Conservation (phyloP, 1,140 invertebrate genomes). For the Drosophila sproati region DNA sequence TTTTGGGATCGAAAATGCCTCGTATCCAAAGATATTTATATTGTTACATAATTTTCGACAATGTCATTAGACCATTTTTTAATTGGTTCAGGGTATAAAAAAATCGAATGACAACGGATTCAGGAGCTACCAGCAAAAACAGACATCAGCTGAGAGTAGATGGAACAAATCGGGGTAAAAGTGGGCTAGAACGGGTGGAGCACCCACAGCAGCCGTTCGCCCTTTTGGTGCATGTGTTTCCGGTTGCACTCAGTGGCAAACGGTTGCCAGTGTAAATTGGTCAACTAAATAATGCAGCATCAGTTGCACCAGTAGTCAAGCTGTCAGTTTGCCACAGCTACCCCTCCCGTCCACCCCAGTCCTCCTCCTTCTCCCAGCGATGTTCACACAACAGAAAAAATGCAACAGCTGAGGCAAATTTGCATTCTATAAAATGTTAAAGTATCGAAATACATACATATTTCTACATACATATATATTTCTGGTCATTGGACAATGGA, state of each 20-base stretch:
- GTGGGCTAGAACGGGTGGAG: background rate
- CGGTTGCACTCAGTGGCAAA: slow-evolving; percentile 79
- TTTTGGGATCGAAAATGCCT: background rate
- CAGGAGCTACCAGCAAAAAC: slow-evolving; percentile 3
- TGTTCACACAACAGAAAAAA: slow-evolving; percentile 1
- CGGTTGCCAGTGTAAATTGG: slow-evolving; percentile 77
- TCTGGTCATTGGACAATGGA: too few species aligned
- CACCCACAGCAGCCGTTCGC: slow-evolving; percentile 15
- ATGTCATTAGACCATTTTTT: background rate
- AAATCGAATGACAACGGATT: background rate
- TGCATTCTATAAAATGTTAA: slow-evolving; percentile 74
- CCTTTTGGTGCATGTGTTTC: slow-evolving; percentile 72
- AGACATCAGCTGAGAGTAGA: background rate
- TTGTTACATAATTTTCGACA: background rate
- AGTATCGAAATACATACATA: slow-evolving; percentile 36
- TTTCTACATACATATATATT: too few species aligned
- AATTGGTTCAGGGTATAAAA: background rate
- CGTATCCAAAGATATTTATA: background rate
- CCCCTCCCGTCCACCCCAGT: too few species aligned
- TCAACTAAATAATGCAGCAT: slow-evolving; percentile 84
- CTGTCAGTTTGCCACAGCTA: slow-evolving; percentile 28
- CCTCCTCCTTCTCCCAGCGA: slow-evolving; percentile 11
- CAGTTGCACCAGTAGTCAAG: slow-evolving; percentile 69
- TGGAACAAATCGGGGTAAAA: background rate
- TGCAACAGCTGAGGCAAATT: slow-evolving; percentile 74